Base-by-base conservation (phyloP, 2,888 invertebrate species). In the Scaptomyza caliginosa region DNA sequence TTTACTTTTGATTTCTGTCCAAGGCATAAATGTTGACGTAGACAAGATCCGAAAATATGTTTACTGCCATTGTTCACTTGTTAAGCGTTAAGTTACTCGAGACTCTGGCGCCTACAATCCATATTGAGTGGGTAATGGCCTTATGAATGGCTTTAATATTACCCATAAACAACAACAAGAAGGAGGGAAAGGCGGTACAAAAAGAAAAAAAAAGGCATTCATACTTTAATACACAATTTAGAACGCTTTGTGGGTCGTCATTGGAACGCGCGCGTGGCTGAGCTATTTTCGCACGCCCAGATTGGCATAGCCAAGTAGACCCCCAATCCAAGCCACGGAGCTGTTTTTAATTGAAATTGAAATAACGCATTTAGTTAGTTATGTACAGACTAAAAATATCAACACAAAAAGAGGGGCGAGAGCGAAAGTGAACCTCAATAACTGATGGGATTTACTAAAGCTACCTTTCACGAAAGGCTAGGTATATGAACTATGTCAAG, bases 331-430 rank as follows among this genome's bases (percentile, higher is more conserved):
- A 11, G 7, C 43, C 5, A 36, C 2, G 34, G 30, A 30, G n/a
- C 57, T 55, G 58, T 67, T 86, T 88, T 83, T 83, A 83, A 79
- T 79, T 82, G 67, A 74, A 77, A 77, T 63, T 66, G 76, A 78
- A 81, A 88, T 82, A 88, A 85, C 81, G 88, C 67, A 55, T 66
- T 86, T 63, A 64, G 64, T 79, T 63, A 67, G 6, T 78, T 71
- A 85, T 32, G 67, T 65, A 13, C 16, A 48, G 64, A 79, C 88
- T 81, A 86, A 81, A 86, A 81, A 88, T 82, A 78, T 38, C 21
- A 34, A 16, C 52, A 49, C 10, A n/a, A 24, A 13, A 13, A 13
- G 23, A 6, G 11, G 7, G 6, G 16, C 6, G 11, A 6, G 1
- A 10, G 16, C 3, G 6, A 1, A 4, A 1, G 4, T 7, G 43